Evolutionary conservation across 2,113 vertebrate genomes (phyloP).

Genomic region (Oceanodroma tethys): DNA sequence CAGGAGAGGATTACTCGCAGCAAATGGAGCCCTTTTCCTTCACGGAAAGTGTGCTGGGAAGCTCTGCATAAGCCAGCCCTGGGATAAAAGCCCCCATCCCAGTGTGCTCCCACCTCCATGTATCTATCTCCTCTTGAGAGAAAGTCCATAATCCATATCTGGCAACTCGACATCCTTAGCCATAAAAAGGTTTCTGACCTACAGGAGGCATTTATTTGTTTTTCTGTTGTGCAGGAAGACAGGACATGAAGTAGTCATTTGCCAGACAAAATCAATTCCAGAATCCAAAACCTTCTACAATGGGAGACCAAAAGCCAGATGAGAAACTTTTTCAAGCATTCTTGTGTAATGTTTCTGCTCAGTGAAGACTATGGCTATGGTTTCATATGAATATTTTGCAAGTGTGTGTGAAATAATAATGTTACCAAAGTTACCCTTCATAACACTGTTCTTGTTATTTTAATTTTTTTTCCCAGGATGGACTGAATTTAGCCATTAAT

Average conservation of each 20-base stretch:
- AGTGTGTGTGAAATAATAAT: background rate
- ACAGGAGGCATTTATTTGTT: background rate
- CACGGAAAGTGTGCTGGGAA: background rate
- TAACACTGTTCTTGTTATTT: background rate
- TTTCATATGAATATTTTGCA: background rate
- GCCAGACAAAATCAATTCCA: background rate
- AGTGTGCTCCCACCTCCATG: fast-evolving
- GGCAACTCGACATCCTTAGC: background rate
- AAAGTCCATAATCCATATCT: background rate
- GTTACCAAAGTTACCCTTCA: background rate
- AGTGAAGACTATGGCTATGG: too few relatives aligned
- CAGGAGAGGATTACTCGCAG: background rate
- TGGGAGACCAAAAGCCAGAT: background rate
- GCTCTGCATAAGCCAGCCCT: background rate
- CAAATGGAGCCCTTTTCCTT: background rate
- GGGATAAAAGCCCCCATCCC: background rate
- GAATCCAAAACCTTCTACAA: background rate
- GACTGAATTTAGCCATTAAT: background rate
- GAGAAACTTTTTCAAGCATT: background rate
- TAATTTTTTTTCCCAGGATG: background rate
- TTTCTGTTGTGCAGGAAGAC: background rate
- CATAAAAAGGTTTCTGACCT: background rate
- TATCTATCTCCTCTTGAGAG: background rate
- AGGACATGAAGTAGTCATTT: background rate
- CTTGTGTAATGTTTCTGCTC: background rate